These are phyloP conservation scores for Ellobius talpinus DNA, from an alignment of 2,113 vertebrate genomes.

Conservation along the genomic window DNA sequence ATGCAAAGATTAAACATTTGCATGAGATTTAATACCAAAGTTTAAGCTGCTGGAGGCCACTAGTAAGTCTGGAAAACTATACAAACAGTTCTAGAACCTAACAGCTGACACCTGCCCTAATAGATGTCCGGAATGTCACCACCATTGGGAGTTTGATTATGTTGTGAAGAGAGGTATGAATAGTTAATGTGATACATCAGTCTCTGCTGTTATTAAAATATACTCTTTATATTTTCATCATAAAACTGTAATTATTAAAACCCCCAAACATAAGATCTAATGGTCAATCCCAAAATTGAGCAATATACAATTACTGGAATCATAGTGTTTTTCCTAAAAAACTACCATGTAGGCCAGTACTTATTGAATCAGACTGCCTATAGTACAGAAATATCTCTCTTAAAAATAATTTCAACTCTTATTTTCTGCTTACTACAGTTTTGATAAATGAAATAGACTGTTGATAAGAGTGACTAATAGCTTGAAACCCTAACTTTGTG, in stretches of 20 bases:
- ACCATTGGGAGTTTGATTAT: not conserved
- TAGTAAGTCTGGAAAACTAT: not conserved
- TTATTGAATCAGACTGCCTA: not conserved
- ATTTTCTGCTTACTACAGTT: not conserved
- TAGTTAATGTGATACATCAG: not conserved
- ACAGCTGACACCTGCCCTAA: not conserved
- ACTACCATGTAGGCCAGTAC: not conserved
- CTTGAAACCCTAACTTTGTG: not conserved
- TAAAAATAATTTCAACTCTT: not conserved
- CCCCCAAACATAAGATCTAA: not conserved
- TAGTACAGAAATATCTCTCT: not conserved
- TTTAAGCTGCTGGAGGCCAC: not conserved
- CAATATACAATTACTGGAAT: not conserved
- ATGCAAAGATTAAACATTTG: not conserved
- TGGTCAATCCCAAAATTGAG: not conserved
- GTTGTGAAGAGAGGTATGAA: not conserved
- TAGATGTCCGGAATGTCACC: not conserved
- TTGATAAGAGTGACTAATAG: not conserved
- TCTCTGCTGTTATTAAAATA: not conserved
- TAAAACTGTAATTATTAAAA: not conserved
- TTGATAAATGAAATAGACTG: not conserved
- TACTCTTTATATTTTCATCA: not conserved
- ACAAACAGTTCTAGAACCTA: not conserved
- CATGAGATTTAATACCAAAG: not conserved
- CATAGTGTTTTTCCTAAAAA: not conserved